A percentile compares a stretch with the other conserved stretches of the same genome.
These are phyloP conservation scores for Porites lobata DNA, from an alignment of 92 coral and sea anemone genomes.

Conservation along the genomic window DNA sequence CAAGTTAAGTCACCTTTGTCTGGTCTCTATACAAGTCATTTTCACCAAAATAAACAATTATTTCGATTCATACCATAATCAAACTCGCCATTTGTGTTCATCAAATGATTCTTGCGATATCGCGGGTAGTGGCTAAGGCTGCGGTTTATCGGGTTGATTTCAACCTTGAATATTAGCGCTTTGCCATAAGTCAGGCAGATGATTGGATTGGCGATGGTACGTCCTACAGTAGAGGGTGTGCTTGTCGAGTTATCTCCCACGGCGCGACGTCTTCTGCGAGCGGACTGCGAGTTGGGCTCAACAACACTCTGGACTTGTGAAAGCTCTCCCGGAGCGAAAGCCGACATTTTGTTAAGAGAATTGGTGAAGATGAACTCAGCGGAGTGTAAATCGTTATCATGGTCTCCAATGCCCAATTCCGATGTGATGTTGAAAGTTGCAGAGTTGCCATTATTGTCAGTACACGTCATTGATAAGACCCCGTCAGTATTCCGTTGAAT, in stretches of 20 bases:
- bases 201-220: conserved; percentile 61
- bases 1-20: too few species aligned
- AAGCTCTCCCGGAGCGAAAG: neutral
- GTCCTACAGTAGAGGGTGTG: conserved; percentile 25
- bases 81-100: conserved; percentile 85
- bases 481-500: conserved; percentile 49
- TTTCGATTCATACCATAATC: conserved; percentile 75
- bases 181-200: conserved; percentile 76
- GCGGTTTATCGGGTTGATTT: conserved; percentile 82
- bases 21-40: too few species aligned
- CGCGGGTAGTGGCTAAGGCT: conserved; percentile 91
- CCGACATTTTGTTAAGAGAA: neutral
- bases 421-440: conserved; percentile 18
- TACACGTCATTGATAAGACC: neutral
- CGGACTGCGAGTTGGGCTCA: too few species aligned
- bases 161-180: conserved; percentile 75
- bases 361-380: conserved; percentile 23
- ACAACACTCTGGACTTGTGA: neutral
- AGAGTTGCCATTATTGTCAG: neutral
- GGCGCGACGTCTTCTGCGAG: conserved; percentile 29
- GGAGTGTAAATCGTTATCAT: conserved; percentile 30
- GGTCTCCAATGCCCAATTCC: conserved; percentile 67
- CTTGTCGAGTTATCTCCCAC: conserved; percentile 32
- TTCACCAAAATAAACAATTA: too few species aligned
- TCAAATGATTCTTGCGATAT: conserved; percentile 91